Conservation (phyloP, 2,113 vertebrate genomes). For the Anarrhichthys ocellatus region DNA sequence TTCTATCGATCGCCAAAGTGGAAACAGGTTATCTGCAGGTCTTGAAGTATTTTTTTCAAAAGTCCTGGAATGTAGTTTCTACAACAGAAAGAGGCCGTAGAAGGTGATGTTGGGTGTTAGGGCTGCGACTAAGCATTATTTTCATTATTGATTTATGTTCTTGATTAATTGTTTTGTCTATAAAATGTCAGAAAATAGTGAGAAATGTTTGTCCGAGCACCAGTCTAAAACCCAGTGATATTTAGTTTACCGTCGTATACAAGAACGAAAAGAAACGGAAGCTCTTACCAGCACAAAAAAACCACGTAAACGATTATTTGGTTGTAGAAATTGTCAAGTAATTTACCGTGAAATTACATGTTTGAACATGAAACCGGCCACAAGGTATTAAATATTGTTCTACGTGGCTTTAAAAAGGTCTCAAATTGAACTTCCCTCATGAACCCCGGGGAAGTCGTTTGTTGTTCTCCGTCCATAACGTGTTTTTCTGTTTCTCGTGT, state of each 20-base stretch:
- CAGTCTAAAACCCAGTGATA: neutral
- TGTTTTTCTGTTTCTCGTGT: slow-evolving; percentile 11
- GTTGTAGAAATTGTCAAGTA: too few relatives aligned
- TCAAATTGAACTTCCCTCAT: neutral
- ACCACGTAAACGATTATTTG: too few relatives aligned
- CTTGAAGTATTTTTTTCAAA: neutral
- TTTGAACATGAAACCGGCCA: too few relatives aligned
- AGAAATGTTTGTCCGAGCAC: neutral
- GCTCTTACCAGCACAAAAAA: neutral
- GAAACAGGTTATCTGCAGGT: neutral
- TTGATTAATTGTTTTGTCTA: neutral
- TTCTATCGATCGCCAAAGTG: neutral
- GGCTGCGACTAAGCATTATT: neutral
- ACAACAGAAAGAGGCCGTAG: neutral
- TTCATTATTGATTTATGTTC: neutral
- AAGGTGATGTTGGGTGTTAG: neutral
- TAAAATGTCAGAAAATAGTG: neutral
- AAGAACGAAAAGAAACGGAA: neutral
- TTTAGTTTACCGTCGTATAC: neutral
- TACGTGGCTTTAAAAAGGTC: neutral
- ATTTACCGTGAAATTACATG: too few relatives aligned
- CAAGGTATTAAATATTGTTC: neutral
- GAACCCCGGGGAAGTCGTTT: neutral
- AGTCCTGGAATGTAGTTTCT: neutral
- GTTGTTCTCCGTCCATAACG: neutral